Percentiles rank a stretch among this genome's conserved stretches.
Evolutionary conservation across 2,797 vertebrate species (phyloP).

Genomic region (Smutsia gigantea): DNA sequence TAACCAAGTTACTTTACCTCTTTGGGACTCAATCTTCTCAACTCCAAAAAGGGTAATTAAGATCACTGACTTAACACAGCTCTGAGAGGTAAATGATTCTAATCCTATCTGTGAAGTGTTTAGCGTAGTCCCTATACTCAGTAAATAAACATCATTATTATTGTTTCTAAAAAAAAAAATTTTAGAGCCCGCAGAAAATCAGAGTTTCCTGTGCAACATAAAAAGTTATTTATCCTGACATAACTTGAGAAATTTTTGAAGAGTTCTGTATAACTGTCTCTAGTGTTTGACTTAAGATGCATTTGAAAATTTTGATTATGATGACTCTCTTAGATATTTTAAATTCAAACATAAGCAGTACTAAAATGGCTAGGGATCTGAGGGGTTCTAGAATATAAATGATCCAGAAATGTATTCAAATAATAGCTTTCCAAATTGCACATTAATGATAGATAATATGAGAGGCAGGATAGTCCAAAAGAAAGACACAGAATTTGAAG

Average conservation of each 20-base stretch:
- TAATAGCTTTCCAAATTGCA: constrained; percentile 33
- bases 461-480: not conserved
- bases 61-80: not conserved
- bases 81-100: not conserved
- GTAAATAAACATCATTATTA: not conserved
- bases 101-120: not conserved
- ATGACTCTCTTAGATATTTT: constrained; percentile 31
- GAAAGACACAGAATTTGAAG: constrained; percentile 24
- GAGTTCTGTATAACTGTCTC: constrained; percentile 35
- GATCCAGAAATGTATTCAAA: constrained; percentile 32
- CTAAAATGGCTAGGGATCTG: constrained; percentile 39
- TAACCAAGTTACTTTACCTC: not conserved
- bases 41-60: not conserved
- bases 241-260: constrained; percentile 43
- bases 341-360: constrained; percentile 37
- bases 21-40: not conserved
- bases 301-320: constrained; percentile 57
- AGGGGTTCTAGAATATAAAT: not conserved
- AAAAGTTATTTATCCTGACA: constrained; percentile 56
- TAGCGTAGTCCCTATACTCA: not conserved
- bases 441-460: not conserved
- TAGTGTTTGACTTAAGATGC: constrained; percentile 48
- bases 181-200: constrained; percentile 29
- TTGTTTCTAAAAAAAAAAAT: not conserved
- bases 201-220: constrained; percentile 40